Conservation (phyloP, 2,888 invertebrate species). For the Phengaris arion region DNA sequence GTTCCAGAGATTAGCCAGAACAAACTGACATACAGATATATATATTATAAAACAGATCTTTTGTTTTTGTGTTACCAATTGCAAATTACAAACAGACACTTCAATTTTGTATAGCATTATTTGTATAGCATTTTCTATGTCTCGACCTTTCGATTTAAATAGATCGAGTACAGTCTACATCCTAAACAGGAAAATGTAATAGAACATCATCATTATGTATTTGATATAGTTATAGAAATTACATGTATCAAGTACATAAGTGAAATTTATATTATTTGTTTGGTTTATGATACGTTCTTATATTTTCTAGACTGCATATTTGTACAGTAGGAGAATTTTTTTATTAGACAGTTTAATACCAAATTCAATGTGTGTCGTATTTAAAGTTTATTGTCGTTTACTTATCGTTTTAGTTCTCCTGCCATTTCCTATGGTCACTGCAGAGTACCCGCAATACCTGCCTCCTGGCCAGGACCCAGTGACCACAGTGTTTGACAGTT, state of each 20-base stretch:
- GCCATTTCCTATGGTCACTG: background rate
- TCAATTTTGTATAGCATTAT: background rate
- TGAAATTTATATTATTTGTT: background rate
- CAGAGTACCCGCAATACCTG: too few relatives aligned
- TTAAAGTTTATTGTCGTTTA: background rate
- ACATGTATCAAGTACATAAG: background rate
- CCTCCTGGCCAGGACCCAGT: too few relatives aligned
- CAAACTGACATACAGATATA: too few relatives aligned
- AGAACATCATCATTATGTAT: constrained; percentile 32
- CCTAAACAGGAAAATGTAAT: constrained; percentile 2
- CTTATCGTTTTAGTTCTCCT: background rate
- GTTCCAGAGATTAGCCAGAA: too few relatives aligned
- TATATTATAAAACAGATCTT: too few relatives aligned
- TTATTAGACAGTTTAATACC: background rate
- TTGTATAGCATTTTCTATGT: background rate
- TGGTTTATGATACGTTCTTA: too few relatives aligned
- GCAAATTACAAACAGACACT: too few relatives aligned
- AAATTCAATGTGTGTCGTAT: background rate
- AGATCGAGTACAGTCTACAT: background rate
- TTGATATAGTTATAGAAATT: constrained; percentile 22
- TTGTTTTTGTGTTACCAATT: too few relatives aligned
- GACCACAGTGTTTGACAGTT: too few relatives aligned
- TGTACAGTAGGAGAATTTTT: background rate
- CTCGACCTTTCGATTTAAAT: background rate
- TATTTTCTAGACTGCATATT: background rate